Evolutionary conservation across 2,888 invertebrate species (phyloP), one percentile per base, ranked within the genome.

Genomic region (Seladonia tumulorum): DNA sequence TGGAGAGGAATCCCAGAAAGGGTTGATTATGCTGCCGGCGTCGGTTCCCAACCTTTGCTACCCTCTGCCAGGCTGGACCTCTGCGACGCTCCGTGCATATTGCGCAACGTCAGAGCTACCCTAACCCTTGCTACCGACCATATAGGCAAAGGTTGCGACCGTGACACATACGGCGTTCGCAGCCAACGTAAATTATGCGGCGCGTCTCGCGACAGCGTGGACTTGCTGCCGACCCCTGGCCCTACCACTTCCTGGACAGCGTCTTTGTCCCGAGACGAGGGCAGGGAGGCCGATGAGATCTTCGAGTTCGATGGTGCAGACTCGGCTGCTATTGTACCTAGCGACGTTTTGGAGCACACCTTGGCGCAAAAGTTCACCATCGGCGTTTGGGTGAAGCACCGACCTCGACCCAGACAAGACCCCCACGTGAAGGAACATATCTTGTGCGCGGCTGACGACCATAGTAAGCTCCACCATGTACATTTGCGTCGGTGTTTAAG

Each of bases 361-460:
- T 96, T 99, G 68, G 96, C 97, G 16, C 96, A 97, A 87, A 97
- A 97, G 79, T 99, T 99, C 96, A 98, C 98, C 82, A 96, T 99
- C 92, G 97, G 98, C 70, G 98, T 98, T 16, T 99, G 99, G 98
- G 97, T 99, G 97, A 97, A 99, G 76, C 99, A 99, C 95, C 98
- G 98, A 68, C 97, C 97, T 22, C 96, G 97, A 68, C 96, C 97
- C 0, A 97, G 97, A 91, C 96, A 97, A 90, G 98, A 99, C 95
- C 98, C 98, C 92, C 98, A 98, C 94, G 96, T 97, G 89, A 99
- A 99, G 95, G 99, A 99, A 94, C 99, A 99, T 94, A 97, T 99
- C 92, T 96, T 99, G 72, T 99, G 99, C 95, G 98, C 98, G 93
- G 99, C 99, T 45, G 99, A 99, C 95, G 99, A 99, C 94, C 99